phyloP scores from a whole-genome alignment of 2,113 vertebrate genomes.

The Phalacrocorax aristotelis region DNA sequence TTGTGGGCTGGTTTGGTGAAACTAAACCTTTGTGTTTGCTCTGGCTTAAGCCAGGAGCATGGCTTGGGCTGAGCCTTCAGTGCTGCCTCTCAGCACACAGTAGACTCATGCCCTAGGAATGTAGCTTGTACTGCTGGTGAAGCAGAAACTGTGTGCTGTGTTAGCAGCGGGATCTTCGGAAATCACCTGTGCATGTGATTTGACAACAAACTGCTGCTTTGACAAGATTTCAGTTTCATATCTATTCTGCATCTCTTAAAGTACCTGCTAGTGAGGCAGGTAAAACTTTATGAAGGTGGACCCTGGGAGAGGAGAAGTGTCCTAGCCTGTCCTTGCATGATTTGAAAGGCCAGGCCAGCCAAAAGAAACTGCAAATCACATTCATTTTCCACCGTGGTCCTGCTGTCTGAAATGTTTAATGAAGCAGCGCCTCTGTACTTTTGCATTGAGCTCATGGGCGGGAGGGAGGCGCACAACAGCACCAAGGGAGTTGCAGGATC shows the following conservation, averaged over 20 bases:
- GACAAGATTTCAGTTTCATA: too few relatives aligned
- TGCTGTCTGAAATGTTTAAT: not conserved
- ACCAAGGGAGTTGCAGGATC: not conserved
- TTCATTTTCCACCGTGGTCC: not conserved
- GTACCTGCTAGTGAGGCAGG: not conserved
- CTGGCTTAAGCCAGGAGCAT: not conserved
- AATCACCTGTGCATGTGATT: not conserved
- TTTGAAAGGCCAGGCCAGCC: not conserved
- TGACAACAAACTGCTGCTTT: not conserved
- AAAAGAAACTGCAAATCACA: not conserved
- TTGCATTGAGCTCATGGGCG: not conserved
- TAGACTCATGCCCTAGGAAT: not conserved
- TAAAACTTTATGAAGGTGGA: not conserved
- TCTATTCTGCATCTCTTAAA: not conserved
- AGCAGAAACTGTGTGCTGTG: accelerated
- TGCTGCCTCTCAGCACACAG: not conserved
- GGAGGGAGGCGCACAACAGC: not conserved
- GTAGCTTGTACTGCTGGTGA: accelerated
- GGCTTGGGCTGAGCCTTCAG: not conserved
- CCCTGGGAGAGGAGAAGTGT: not conserved
- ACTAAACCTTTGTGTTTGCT: not conserved
- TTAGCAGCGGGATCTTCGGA: not conserved
- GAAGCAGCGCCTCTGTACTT: not conserved
- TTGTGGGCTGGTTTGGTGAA: not conserved
- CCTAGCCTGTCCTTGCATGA: not conserved